Base-by-base conservation (phyloP, 2,113 vertebrate genomes). In the Phylloscopus trochilus region DNA sequence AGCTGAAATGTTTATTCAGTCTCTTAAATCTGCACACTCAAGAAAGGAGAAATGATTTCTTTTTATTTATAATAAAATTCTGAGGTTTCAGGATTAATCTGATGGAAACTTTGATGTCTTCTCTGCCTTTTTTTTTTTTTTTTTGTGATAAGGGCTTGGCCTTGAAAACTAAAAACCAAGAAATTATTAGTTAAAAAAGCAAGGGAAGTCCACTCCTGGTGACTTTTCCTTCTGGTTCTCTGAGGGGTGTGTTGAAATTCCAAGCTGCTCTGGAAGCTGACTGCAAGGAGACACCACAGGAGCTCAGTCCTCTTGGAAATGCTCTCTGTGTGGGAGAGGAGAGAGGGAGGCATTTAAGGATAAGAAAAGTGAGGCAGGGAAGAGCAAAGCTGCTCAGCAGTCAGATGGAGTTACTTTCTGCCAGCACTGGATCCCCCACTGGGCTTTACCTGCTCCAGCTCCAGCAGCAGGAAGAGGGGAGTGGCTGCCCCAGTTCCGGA, bases 31-130 rank as follows among this genome's bases (percentile, higher is more conserved):
- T 87, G 63, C 76, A 80, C 24, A 8, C 18, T 74, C 44, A 64
- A 52, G 60, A 81, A 91, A 91, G 56, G 4, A 89, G 30, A 66
- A 74, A 70, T 59, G 0, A 23, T 66, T 92, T 87, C 31, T 92
- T 81, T 86, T 89, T 74, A 87, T 91, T 93, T 95, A 55, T 87
- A 69, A 84, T 62, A 84, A 63, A 89, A 63, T 84, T 92, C 30
- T 47, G 81, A 89, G 56, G 30, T 81, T 67, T 92, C 47, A 74
- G 56, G 44, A 30, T 53, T 76, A 56, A 83, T 56, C 83, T 85
- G 70, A 53, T 46, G 49, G 56, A 47, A 49, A 51, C 52, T 90
- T 76, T 41, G 41, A 83, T 89, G 52, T 35, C 35, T 83, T 70
- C 47, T 67, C 43, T 66, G 55, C 30, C n/a, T 76, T 63, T 77